Percentiles rank a stretch among this genome's conserved stretches.
These are phyloP conservation scores for Peromyscus californicus DNA, from an alignment of 2,113 vertebrate genomes.

Conservation along the genomic window DNA sequence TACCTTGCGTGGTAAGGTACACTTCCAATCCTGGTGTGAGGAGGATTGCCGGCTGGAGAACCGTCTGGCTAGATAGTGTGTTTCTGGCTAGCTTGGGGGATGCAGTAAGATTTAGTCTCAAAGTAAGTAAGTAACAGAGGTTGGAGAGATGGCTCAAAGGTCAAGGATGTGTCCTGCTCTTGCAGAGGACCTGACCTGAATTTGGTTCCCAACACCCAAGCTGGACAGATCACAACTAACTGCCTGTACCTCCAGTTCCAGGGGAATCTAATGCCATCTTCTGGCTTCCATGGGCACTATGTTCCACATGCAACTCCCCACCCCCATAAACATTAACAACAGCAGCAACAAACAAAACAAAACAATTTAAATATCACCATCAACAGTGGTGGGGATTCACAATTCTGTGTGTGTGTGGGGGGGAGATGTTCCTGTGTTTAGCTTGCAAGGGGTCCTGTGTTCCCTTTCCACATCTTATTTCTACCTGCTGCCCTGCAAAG, in stretches of 20 bases:
- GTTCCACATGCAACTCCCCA: too few species aligned
- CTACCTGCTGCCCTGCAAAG: not conserved
- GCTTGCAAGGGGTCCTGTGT: not conserved
- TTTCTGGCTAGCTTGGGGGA: not conserved
- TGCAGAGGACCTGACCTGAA: not conserved
- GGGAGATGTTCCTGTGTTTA: not conserved
- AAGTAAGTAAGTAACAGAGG: not conserved
- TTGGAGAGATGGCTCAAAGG: not conserved
- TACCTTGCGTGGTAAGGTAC: not conserved
- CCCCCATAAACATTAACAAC: too few species aligned
- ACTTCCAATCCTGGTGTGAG: not conserved
- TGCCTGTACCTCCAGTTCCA: not conserved
- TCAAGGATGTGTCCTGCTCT: not conserved
- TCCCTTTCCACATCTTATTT: not conserved
- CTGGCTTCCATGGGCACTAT: not conserved
- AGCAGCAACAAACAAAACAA: not conserved
- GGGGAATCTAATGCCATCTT: not conserved
- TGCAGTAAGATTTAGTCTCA: not conserved
- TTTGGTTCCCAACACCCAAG: not conserved
- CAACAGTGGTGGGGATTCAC: not conserved
- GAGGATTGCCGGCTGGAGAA: not conserved
- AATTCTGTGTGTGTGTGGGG: not conserved
- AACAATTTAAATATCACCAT: not conserved
- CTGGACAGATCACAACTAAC: not conserved
- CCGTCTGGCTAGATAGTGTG: not conserved